Base-by-base conservation (phyloP, 2,797 vertebrate genomes). In the Chloroceryle amazona region DNA sequence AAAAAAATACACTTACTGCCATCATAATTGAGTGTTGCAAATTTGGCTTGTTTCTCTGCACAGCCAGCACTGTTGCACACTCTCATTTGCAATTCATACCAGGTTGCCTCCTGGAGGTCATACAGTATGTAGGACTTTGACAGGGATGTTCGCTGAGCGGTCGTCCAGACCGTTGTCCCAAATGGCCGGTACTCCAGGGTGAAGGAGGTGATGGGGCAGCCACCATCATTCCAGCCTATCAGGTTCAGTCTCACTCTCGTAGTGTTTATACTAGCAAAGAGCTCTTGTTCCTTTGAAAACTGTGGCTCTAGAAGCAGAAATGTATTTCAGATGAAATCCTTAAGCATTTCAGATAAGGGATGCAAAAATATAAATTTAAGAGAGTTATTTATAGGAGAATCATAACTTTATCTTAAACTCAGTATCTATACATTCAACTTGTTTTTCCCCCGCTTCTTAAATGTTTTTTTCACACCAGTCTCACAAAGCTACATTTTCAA, bases 51-150 rank as follows among this genome's bases (percentile, higher is more conserved):
- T 97, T 99, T 99, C 97, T 99, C 99, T 0, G 99, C 99, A 10
- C 99, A 99, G 94, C 99, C 99, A 3, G 99, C 99, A 14, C 99
- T 99, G 98, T 99, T 99, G 98, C 99, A 99, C 94, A 99, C 99
- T 86, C 99, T 98, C 99, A 99, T 99, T 90, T 99, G 99, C 89
- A 99, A 98, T 96, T 99, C 99, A 0, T 99, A 99, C 99, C 99
- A 99, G 6, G 99, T 99, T 60, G 99, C 99, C 89, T 99, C 99
- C 97, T 99, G 99, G 92, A 99, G 98, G 96, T 99, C 99, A 1
- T 99, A 99, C 33, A 99, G 97, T 71, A 99, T 98, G 96, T 99
- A 99, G 80, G 99, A 99, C 97, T 99, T 99, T 84, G 99, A 99
- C 52, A 99, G 98, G 9, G 99, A 99, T 8, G 99, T 99, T 89